Conservation (phyloP, 2,113 vertebrate species). For the Mus musculus region DNA sequence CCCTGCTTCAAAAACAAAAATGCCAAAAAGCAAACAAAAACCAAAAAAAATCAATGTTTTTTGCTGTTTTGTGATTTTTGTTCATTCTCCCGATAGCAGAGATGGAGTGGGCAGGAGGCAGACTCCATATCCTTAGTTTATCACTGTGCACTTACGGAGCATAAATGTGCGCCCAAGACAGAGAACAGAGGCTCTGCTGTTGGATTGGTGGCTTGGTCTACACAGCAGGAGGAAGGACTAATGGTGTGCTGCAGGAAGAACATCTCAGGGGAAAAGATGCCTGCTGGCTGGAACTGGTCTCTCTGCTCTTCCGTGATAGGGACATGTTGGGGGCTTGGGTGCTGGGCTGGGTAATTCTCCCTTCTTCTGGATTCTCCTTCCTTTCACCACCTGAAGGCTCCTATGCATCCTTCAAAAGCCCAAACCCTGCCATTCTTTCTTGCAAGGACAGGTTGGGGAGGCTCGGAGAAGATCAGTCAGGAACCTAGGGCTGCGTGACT, state of each 20-base stretch:
- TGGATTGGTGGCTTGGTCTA: background rate
- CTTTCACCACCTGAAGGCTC: background rate
- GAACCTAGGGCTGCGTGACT: too few species aligned
- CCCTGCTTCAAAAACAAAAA: background rate
- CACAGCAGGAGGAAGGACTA: background rate
- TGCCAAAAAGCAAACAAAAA: background rate
- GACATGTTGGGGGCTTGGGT: too few species aligned
- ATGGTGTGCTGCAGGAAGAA: background rate
- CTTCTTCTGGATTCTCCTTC: background rate
- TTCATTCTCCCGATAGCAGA: background rate
- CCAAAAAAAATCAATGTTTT: background rate
- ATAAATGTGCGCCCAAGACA: fast-evolving
- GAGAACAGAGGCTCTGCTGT: fast-evolving
- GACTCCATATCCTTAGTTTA: too few species aligned
- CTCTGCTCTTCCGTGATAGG: background rate
- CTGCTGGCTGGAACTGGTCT: background rate
- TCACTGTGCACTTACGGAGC: background rate
- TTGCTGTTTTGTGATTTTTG: background rate
- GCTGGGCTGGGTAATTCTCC: background rate
- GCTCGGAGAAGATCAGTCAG: background rate
- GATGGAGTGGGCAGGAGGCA: too few species aligned
- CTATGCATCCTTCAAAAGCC: background rate
- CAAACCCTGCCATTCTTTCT: background rate
- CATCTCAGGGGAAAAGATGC: background rate
- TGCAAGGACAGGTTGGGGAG: background rate